Percentiles rank a stretch among this genome's conserved stretches.
These are phyloP conservation scores for Falco peregrinus DNA, from an alignment of 2,797 vertebrate genomes.

Conservation along the genomic window DNA sequence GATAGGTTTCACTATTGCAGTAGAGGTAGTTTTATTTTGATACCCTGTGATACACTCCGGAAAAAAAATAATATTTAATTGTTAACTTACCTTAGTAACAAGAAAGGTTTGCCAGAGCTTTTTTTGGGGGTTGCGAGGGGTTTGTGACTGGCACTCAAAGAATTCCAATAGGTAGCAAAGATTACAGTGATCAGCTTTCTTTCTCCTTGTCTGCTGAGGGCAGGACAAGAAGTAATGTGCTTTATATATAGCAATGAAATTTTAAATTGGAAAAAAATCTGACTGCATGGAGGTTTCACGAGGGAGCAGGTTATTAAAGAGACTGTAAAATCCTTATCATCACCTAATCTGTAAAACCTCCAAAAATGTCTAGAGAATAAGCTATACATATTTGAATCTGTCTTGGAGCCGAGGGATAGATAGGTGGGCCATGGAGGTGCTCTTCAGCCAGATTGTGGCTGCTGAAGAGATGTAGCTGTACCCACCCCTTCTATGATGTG, in stretches of 20 bases:
- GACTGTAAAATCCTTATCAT: neutral
- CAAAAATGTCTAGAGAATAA: neutral
- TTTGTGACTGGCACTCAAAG: neutral
- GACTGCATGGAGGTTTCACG: neutral
- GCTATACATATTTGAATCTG: neutral
- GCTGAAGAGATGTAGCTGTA: neutral
- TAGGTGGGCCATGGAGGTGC: neutral
- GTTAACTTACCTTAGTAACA: neutral
- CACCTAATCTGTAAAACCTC: neutral
- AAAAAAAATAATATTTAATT: neutral
- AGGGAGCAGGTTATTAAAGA: neutral
- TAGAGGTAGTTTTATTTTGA: neutral
- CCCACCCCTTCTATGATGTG: neutral
- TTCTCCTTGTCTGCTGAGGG: neutral
- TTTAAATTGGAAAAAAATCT: neutral
- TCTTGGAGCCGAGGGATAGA: neutral
- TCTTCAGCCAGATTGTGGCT: neutral
- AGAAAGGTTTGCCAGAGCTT: neutral
- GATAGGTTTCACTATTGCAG: neutral
- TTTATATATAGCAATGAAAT: neutral
- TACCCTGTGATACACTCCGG: neutral
- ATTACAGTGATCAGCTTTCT: neutral
- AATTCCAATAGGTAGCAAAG: neutral
- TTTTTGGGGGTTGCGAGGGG: neutral
- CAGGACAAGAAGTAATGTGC: neutral